phyloP scores from a whole-genome alignment of 2,113 vertebrate species.

The Reinhardtius hippoglossoides region DNA sequence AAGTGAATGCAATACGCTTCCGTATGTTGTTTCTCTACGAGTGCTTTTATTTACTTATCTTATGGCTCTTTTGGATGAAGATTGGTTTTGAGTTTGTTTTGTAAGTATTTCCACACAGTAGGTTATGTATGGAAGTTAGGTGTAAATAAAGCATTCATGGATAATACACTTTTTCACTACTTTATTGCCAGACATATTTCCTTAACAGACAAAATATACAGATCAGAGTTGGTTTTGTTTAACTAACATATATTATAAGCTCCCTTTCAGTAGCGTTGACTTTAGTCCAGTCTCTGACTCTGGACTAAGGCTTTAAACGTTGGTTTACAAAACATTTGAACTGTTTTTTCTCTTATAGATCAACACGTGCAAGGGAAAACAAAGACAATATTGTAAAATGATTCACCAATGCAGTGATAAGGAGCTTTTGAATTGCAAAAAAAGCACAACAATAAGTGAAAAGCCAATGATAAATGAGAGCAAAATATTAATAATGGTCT shows the following conservation, averaged over 20 bases:
- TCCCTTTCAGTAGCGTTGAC: slow-evolving; percentile 63
- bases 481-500: slow-evolving; percentile 6
- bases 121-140: too few relatives aligned
- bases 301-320: slow-evolving; percentile 73
- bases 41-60: too few relatives aligned
- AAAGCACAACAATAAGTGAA: background rate
- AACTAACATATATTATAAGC: slow-evolving; percentile 67
- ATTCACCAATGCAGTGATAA: slow-evolving; percentile 32
- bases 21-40: too few relatives aligned
- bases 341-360: slow-evolving; percentile 51
- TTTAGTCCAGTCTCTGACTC: slow-evolving; percentile 75
- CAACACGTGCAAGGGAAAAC: slow-evolving; percentile 83
- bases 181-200: slow-evolving; percentile 80
- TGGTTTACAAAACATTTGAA: slow-evolving; percentile 71
- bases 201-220: slow-evolving; percentile 88
- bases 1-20: too few relatives aligned
- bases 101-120: too few relatives aligned
- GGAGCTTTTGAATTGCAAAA: background rate
- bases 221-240: slow-evolving; percentile 70
- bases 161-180: slow-evolving; percentile 36
- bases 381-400: slow-evolving; percentile 45
- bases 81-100: too few relatives aligned
- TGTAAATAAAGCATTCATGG: background rate
- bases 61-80: too few relatives aligned
- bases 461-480: slow-evolving; percentile 3